Percentiles rank a stretch among this genome's conserved stretches.
Conservation (phyloP, 2,888 invertebrate species). For the Yponomeuta cagnagella region DNA sequence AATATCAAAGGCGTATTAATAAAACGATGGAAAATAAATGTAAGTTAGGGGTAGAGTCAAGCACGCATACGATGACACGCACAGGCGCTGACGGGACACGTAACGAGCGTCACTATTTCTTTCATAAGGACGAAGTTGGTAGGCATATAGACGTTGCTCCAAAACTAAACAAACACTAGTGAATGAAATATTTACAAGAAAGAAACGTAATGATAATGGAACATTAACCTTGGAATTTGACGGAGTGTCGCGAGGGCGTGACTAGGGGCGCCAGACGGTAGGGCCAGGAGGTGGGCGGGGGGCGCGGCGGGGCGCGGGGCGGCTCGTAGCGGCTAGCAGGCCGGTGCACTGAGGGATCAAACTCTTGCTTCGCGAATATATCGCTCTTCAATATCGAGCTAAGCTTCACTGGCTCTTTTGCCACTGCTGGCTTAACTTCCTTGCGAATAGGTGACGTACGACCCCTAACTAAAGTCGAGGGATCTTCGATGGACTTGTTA, state of each 20-base stretch:
- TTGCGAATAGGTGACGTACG: constrained; percentile 56
- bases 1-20: constrained; percentile 19
- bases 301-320: constrained; percentile 72
- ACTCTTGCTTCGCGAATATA: constrained; percentile 79
- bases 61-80: constrained; percentile 46
- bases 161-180: constrained; percentile 50
- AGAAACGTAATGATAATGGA: constrained; percentile 23
- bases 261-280: constrained; percentile 59
- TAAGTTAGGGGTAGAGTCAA: constrained; percentile 28
- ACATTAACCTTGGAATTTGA: constrained; percentile 83
- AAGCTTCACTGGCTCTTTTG: constrained; percentile 61
- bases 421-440: constrained; percentile 53
- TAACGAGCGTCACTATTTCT: constrained; percentile 52
- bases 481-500: constrained; percentile 76
- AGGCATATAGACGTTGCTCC: constrained; percentile 46
- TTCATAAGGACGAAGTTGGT: constrained; percentile 23
- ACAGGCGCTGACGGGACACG: constrained; percentile 25
- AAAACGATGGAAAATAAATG: constrained; percentile 23
- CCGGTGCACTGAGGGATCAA: constrained; percentile 84
- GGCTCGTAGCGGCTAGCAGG: constrained; percentile 87
- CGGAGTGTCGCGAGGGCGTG: constrained; percentile 79
- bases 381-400: constrained; percentile 66
- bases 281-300: constrained; percentile 64
- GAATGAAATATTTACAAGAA: constrained; percentile 27
- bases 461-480: constrained; percentile 41